phyloP scores from a whole-genome alignment of 2,888 invertebrate species.

The Ischnura elegans region DNA sequence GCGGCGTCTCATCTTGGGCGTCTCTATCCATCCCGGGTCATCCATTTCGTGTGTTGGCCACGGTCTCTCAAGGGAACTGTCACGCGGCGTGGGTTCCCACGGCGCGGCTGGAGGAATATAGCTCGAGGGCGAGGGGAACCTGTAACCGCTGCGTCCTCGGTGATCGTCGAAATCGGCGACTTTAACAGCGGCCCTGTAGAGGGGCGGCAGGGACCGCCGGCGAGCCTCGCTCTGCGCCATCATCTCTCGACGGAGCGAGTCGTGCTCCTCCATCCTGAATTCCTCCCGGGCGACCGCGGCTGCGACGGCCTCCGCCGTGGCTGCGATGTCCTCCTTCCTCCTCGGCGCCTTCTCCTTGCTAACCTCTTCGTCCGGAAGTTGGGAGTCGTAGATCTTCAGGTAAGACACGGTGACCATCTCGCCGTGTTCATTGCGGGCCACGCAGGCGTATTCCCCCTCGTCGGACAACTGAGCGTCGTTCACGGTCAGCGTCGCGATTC shows the following conservation, averaged over 20 bases:
- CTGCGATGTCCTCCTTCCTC: constrained; percentile 34
- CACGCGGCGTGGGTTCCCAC: constrained; percentile 43
- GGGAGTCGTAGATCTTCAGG: constrained; percentile 87
- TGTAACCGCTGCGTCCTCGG: neutral
- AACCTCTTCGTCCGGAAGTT: constrained; percentile 83
- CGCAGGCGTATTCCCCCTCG: constrained; percentile 89
- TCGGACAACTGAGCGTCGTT: constrained; percentile 77
- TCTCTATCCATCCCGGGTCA: constrained; percentile 47
- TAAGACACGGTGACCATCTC: constrained; percentile 85
- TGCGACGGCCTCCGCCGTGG: neutral
- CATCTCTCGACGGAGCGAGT: neutral
- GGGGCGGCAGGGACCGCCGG: constrained; percentile 30
- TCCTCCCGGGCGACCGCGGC: neutral
- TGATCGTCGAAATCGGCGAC: constrained; percentile 17
- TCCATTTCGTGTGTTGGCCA: constrained; percentile 53
- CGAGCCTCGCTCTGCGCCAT: neutral
- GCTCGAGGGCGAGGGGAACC: neutral
- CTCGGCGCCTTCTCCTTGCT: neutral
- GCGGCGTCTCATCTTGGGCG: constrained; percentile 29
- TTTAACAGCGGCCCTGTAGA: constrained; percentile 51
- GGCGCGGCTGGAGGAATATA: constrained; percentile 34
- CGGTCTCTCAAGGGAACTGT: constrained; percentile 39
- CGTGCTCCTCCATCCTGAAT: constrained; percentile 34
- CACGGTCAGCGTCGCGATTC: constrained; percentile 32
- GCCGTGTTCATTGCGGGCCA: constrained; percentile 88